Evolutionary conservation across 2,888 invertebrate species (phyloP).

Genomic region (Phrixothrix hirtus): DNA sequence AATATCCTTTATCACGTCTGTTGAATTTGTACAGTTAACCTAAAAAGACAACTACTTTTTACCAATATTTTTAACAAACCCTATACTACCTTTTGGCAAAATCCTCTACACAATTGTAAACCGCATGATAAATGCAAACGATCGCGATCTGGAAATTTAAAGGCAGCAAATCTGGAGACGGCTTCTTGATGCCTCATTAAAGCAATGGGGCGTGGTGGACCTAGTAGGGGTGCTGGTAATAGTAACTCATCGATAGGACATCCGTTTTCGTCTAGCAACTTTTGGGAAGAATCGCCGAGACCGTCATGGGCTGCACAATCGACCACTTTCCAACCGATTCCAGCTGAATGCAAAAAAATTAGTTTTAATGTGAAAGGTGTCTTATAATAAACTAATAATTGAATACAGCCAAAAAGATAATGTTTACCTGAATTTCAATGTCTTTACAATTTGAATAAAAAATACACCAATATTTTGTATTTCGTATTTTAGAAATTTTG

Average conservation of each 20-base stretch:
- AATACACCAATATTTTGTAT: background rate
- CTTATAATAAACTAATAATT: too few relatives aligned
- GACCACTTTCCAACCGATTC: conserved; percentile 73
- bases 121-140: conserved; percentile 77
- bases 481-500: too few relatives aligned
- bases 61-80: too few relatives aligned
- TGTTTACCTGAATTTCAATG: too few relatives aligned
- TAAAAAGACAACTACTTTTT: too few relatives aligned
- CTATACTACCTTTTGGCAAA: conserved; percentile 64
- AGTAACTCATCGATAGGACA: conserved; percentile 73
- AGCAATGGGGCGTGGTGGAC: conserved; percentile 47
- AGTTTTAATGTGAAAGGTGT: background rate
- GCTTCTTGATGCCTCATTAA: conserved; percentile 55
- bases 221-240: conserved; percentile 60
- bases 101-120: conserved; percentile 74
- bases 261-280: conserved; percentile 72
- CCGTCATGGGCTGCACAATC: conserved; percentile 82
- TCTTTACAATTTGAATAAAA: too few relatives aligned
- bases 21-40: conserved; percentile 53
- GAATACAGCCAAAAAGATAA: too few relatives aligned
- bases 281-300: conserved; percentile 73
- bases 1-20: conserved; percentile 42
- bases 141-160: conserved; percentile 81
- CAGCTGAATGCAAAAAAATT: conserved; percentile 57
- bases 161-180: conserved; percentile 72